Percentiles rank a stretch among this genome's conserved stretches.
Evolutionary conservation across 1,140 invertebrate species (phyloP).

Genomic region (Brachionus paranguensis): DNA sequence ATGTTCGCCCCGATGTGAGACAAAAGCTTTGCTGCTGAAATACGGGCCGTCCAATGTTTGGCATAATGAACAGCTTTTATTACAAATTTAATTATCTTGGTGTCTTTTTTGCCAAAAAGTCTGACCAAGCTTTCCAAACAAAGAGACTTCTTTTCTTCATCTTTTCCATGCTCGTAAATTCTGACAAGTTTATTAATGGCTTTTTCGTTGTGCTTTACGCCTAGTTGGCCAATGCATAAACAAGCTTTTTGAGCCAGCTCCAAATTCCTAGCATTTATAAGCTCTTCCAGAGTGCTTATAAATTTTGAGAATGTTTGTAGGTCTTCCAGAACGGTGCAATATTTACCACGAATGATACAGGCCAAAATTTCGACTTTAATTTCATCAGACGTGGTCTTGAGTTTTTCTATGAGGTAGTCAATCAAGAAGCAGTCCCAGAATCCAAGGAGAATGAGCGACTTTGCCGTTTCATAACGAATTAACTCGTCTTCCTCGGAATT

Average conservation of each 20-base stretch:
- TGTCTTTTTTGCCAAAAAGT: not conserved
- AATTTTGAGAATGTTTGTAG: not conserved
- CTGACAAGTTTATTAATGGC: not conserved
- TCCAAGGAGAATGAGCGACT: slow-evolving; percentile 51
- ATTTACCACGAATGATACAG: not conserved
- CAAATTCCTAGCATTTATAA: not conserved
- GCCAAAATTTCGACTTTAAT: not conserved
- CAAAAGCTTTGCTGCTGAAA: not conserved
- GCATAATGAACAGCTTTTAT: not conserved
- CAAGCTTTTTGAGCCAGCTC: not conserved
- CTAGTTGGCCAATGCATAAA: slow-evolving; percentile 14
- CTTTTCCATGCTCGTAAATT: not conserved
- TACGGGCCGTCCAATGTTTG: not conserved
- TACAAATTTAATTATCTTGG: not conserved
- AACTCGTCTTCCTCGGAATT: slow-evolving; percentile 46
- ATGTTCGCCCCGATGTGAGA: not conserved
- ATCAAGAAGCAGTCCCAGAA: not conserved
- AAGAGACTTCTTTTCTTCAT: not conserved
- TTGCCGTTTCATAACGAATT: slow-evolving; percentile 51
- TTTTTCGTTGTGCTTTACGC: not conserved
- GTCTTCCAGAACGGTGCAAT: not conserved
- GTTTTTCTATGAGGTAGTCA: not conserved
- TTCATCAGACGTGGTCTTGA: not conserved
- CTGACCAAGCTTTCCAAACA: slow-evolving; percentile 25
- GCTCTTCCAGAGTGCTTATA: not conserved